phyloP scores from a whole-genome alignment of 1,140 invertebrate species.

The Lepidotrigona ventralis region DNA sequence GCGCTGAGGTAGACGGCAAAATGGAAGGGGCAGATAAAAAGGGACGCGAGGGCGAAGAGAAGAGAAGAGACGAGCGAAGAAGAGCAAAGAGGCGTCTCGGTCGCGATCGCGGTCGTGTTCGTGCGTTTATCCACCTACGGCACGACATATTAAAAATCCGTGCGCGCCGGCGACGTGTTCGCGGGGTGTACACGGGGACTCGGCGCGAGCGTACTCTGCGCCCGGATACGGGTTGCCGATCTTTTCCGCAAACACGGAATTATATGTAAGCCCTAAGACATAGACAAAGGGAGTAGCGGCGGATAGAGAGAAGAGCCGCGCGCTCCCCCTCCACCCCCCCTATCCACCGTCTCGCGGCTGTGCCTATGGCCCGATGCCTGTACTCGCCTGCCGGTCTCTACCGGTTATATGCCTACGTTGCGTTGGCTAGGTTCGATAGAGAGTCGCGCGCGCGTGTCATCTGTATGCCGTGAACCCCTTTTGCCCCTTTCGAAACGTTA shows the following conservation, averaged over 20 bases:
- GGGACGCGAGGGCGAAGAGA: not conserved
- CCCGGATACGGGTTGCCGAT: conserved; percentile 58
- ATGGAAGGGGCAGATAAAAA: not conserved
- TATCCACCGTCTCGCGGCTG: too few relatives aligned
- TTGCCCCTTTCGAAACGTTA: conserved; percentile 66
- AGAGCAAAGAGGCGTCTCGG: not conserved
- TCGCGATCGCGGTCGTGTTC: conserved; percentile 41
- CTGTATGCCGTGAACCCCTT: conserved; percentile 45
- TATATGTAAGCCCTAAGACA: conserved; percentile 79
- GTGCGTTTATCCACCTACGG: conserved; percentile 56
- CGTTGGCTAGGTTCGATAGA: conserved; percentile 12
- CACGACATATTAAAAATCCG: conserved; percentile 77
- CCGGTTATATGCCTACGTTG: not conserved
- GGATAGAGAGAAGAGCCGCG: not conserved
- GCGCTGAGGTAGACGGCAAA: too few relatives aligned
- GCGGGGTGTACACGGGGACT: too few relatives aligned
- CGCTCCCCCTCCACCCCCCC: too few relatives aligned
- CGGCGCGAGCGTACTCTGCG: conserved; percentile 15
- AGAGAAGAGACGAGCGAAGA: too few relatives aligned
- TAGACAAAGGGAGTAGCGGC: conserved; percentile 74
- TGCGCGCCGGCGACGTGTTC: conserved; percentile 18
- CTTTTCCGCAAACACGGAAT: conserved; percentile 79
- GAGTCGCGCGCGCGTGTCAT: conserved; percentile 33
- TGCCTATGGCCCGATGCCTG: too few relatives aligned
- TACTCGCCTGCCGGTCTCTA: not conserved